phyloP scores from a whole-genome alignment of 2,888 invertebrate genomes.

The Harpalus rubripes region DNA sequence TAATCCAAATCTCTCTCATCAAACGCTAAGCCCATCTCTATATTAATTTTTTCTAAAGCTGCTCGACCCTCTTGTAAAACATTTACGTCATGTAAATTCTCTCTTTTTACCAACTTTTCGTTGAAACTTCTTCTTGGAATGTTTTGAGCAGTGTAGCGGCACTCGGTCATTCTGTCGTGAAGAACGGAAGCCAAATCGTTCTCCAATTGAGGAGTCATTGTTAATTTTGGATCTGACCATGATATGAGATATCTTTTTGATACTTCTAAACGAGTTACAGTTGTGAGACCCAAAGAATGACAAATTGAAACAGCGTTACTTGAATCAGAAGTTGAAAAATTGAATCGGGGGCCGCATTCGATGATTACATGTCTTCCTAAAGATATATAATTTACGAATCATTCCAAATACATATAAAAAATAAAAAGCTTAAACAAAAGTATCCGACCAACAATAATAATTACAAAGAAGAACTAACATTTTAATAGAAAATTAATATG shows the following conservation, averaged over 20 bases:
- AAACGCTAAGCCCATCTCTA: constrained; percentile 88
- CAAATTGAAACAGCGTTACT: constrained; percentile 98
- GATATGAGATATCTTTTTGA: constrained; percentile 87
- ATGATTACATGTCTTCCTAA: constrained; percentile 79
- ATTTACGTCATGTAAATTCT: constrained; percentile 91
- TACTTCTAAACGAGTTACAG: constrained; percentile 89
- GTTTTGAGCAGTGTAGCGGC: constrained; percentile 86
- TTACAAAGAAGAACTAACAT: too few species aligned
- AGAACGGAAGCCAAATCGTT: constrained; percentile 81
- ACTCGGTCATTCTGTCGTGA: constrained; percentile 96
- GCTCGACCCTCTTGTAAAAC: constrained; percentile 86
- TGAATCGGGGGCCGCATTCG: constrained; percentile 95
- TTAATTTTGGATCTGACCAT: constrained; percentile 75
- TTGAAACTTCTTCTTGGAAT: constrained; percentile 84
- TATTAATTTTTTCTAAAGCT: constrained; percentile 88
- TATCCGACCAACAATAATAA: too few species aligned
- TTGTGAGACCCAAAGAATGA: constrained; percentile 87
- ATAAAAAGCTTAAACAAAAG: neutral
- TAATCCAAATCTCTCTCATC: constrained; percentile 95
- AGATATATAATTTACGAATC: constrained; percentile 63
- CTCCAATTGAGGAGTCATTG: constrained; percentile 76
- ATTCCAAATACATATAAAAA: neutral
- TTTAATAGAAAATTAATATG: too few species aligned
- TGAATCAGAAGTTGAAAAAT: constrained; percentile 97
- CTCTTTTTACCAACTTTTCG: constrained; percentile 83